Base-by-base conservation (phyloP, 1,140 invertebrate genomes). In the Mesaphorura yosii region DNA sequence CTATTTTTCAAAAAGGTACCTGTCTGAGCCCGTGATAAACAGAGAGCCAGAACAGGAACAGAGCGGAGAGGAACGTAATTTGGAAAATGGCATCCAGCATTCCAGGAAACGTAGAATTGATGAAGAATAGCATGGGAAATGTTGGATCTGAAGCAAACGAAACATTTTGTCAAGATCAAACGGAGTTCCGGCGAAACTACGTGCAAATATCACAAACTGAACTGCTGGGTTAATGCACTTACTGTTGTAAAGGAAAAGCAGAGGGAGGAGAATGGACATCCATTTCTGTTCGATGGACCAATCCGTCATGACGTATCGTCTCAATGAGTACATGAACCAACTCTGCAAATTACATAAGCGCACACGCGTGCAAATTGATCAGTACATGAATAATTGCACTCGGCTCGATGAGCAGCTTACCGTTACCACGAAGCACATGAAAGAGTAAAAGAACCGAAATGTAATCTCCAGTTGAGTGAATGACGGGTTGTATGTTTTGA, bases 251-350 rank as follows among this genome's bases (percentile, higher is more conserved):
- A 94, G 73, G 47, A 96, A 73, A 1, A 96, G 73, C 1, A 93
- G 69, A n/a, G 90, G 88, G 54, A 97, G 72, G 23, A 97, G 73
- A 22, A 91, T 70, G 1, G 86, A 86, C 64, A 95, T 81, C 92
- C 92, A 97, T 70, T 89, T 92, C 66, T 98, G 92, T 72, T 98
- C 93, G 61, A 95, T 93, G 3, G 92, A 92, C 92, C 92, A 98
- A 70, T 95, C 90, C 60, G 82, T 78, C 2, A 91, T 73, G 0
- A 83, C 79, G 73, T 89, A 96, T 67, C 85, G 90, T 64, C 88
- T 76, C 48, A 98, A 72, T 0, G 81, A 81, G 70, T 92, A 84
- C 4, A 83, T 83, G 72, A 91, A 94, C 82, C 88, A 89, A 67
- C 85, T 91, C 91, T 96, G 70, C 51, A 68, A 67, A 10, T 10